Evolutionary conservation across 2,113 vertebrate genomes (phyloP).

Genomic region (Rissa tridactyla): DNA sequence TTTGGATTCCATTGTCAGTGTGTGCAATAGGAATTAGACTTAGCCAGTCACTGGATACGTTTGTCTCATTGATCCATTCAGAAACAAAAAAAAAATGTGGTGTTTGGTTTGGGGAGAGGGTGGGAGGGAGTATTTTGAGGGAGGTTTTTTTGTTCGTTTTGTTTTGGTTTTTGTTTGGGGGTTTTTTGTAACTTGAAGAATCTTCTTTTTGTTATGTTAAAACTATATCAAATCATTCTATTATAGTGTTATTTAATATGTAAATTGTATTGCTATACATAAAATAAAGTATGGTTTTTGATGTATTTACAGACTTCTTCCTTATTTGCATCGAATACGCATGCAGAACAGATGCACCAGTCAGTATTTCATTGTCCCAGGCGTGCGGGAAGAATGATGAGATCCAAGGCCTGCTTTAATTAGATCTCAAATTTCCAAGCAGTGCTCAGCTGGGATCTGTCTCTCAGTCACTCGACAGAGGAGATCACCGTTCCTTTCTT

Average conservation of each 20-base stretch:
- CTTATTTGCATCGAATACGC: conserved; percentile 38
- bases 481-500: background rate
- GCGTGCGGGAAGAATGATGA: conserved; percentile 15
- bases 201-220: conserved; percentile 85
- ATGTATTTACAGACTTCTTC: conserved; percentile 80
- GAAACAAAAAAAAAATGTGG: conserved; percentile 69
- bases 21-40: conserved; percentile 84
- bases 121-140: conserved; percentile 58
- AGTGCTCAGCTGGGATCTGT: conserved; percentile 9
- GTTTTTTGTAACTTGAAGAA: conserved; percentile 87
- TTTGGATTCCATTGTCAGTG: conserved; percentile 78
- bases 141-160: conserved; percentile 74
- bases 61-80: conserved; percentile 80
- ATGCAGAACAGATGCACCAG: background rate
- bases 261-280: conserved; percentile 99
- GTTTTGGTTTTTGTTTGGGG: conserved; percentile 59
- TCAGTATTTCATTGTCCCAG: conserved; percentile 43
- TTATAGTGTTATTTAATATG: conserved; percentile 99
- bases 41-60: conserved; percentile 80
- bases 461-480: background rate
- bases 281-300: conserved; percentile 99
- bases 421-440: conserved; percentile 18
- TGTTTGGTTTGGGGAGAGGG: conserved; percentile 62
- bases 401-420: conserved; percentile 47
- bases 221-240: conserved; percentile 97